phyloP scores from a whole-genome alignment of 2,797 vertebrate genomes.

The Nothura maculosa region DNA sequence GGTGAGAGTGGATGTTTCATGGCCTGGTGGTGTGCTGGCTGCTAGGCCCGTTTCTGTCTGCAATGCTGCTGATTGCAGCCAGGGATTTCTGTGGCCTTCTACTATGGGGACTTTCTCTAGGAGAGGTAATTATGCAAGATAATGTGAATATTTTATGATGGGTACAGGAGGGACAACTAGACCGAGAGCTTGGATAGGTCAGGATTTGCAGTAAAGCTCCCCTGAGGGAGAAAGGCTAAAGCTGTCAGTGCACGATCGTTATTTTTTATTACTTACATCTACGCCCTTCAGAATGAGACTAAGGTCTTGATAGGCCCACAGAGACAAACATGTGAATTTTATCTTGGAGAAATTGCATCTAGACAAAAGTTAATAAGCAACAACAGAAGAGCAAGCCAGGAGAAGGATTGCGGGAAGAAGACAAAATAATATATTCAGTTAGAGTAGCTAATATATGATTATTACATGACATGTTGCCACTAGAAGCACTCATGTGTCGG shows the following conservation, averaged over 20 bases:
- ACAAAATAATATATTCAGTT: constrained; percentile 1
- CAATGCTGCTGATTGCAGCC: background rate
- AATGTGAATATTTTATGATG: fast-evolving
- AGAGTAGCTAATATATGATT: background rate
- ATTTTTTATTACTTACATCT: constrained; percentile 33
- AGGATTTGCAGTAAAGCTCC: constrained; percentile 22
- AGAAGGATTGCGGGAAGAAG: background rate
- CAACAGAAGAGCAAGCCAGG: background rate
- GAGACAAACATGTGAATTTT: constrained; percentile 38
- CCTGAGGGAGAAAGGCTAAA: constrained; percentile 32
- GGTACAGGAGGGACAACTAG: background rate
- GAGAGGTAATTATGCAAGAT: background rate
- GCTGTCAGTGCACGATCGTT: background rate
- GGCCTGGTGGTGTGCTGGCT: background rate
- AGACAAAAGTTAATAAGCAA: constrained; percentile 16
- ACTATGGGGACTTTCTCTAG: no score
- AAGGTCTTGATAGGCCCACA: background rate
- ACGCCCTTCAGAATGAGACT: background rate
- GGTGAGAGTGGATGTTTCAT: fast-evolving
- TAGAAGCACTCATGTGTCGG: background rate
- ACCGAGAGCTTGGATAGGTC: constrained; percentile 9
- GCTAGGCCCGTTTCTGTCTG: background rate
- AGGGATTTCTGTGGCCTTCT: background rate
- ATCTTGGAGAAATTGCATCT: background rate
- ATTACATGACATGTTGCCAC: background rate